Evolutionary conservation across 2,113 vertebrate species (phyloP), one percentile per base, ranked within the genome.

Genomic region (Dromas ardeola): DNA sequence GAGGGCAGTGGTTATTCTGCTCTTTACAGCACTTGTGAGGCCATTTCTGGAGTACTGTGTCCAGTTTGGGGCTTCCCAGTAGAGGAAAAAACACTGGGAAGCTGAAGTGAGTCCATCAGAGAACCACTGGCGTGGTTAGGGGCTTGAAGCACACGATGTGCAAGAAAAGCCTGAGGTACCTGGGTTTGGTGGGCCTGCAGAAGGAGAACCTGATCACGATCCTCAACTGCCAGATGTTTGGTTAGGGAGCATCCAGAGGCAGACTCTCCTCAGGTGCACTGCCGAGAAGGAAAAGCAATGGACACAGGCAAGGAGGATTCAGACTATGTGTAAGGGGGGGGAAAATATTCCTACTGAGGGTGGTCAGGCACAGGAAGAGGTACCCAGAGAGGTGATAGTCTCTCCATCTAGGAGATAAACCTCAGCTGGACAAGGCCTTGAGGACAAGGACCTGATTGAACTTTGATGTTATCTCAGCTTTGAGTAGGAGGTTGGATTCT

Each of bases 181-280:
- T 59, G 77, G 4, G 21, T 52, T 27, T 43, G 6, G 10, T 52
- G 42, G 62, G 72, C 36, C 49, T 52, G 45, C 38, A 83, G 55
- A 40, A 73, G 34, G 40, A 40, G 15, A 55, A n/a, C 49, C 23
- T 63, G 53, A 4, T 59, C 0, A 0, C 27, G 29, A 16, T 21
- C 76, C 23, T 80, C 58, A 50, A 2, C 49, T 77, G 34, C 27
- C 27, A 34, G 15, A 3, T 4, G 2, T 34, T 29, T 67, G 52
- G 14, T 65, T 62, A 22, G 32, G 52, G 52, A 71, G 21, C 22
- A 2, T 14, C 32, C 21, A 43, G 36, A 42, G 61, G 26, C 38
- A 55, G 21, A 13, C 15, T 18, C 11, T 43, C 81, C 42, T 71
- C 42, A 30, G 43, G 25, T 67, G 47, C 17, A 13, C 23, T 3